Evolutionary conservation across 2,888 invertebrate genomes (phyloP), one percentile per base, ranked within the genome.

Genomic region (Barypeithes pellucidus): DNA sequence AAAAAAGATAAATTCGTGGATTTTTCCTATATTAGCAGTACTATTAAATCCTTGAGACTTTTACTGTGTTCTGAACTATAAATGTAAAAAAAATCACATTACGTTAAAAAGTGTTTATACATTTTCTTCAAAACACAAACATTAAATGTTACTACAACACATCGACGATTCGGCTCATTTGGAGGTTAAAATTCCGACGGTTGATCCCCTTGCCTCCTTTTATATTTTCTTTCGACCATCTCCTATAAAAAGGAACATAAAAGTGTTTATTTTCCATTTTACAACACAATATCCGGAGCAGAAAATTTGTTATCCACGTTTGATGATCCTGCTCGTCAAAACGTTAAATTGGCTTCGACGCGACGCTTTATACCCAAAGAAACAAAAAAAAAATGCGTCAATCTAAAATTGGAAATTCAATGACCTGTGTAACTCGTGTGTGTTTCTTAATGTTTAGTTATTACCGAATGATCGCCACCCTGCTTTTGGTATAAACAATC

Each of bases 221-320:
- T 39, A 12, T n/a, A n/a, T 39, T 43, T 43, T 43, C 8, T 7
- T n/a, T 16, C 43, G 16, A 5, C 16, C 43, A 43, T 3, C 14
- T 5, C 8, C 3, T 43, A 8, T 43, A 43, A 43, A 43, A 43
- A 43, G 14, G 16, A 43, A 16, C 43, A 43, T 43, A 39, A 7
- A 43, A 43, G 43, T 43, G 16, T 41, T 41, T 41, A 43, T 43
- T 16, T 43, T 16, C 43, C n/a, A 16, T 43, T 43, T 43, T 43
- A 43, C n/a, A 43, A 16, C 43, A 43, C 43, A 43, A 43, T 43
- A 43, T 16, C n/a, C 43, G 8, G 16, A 4, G n/a, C 43, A 5
- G n/a, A n/a, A n/a, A 39, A 39, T n/a, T 43, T 43, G 43, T 43
- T 43, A 43, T 16, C 16, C 43, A 16, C 43, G 16, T 14, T 43